A percentile compares a stretch with the other conserved stretches of the same genome.
Conservation (phyloP, 2,113 vertebrate genomes). For the Crocuta crocuta region DNA sequence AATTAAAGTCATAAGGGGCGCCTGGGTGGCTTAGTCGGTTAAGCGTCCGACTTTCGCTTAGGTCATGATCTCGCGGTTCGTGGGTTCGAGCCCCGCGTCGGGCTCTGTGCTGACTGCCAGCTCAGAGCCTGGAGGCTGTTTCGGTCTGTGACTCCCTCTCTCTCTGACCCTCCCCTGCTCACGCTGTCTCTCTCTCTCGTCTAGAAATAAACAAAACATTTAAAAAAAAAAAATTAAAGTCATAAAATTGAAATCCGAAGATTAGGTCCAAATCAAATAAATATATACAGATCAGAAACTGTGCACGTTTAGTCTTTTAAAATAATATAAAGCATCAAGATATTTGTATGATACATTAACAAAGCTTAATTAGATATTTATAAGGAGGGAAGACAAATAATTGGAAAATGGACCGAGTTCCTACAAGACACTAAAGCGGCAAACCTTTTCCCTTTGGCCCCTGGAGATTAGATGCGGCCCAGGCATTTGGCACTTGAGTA, state of each 20-base stretch:
- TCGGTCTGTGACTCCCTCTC: no score
- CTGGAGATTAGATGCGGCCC: slow-evolving; percentile 86
- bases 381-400: background rate
- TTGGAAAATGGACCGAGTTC: background rate
- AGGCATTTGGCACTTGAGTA: slow-evolving; percentile 88
- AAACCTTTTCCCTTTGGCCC: slow-evolving; percentile 89
- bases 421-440: background rate
- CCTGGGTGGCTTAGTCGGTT: no score
- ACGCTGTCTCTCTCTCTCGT: no score
- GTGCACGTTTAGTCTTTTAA: background rate
- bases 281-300: background rate
- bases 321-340: background rate
- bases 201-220: no score
- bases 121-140: no score
- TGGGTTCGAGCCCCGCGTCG: no score
- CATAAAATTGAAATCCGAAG: background rate
- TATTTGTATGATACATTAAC: background rate
- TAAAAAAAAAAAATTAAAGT: background rate
- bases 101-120: no score
- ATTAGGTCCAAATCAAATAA: background rate
- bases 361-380: background rate
- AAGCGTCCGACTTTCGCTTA: no score
- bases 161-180: no score
- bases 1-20: background rate
- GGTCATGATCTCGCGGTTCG: no score